A percentile compares a stretch with the other conserved stretches of the same genome.
phyloP scores from a whole-genome alignment of 2,113 vertebrate genomes.

The Ailuropoda melanoleuca region DNA sequence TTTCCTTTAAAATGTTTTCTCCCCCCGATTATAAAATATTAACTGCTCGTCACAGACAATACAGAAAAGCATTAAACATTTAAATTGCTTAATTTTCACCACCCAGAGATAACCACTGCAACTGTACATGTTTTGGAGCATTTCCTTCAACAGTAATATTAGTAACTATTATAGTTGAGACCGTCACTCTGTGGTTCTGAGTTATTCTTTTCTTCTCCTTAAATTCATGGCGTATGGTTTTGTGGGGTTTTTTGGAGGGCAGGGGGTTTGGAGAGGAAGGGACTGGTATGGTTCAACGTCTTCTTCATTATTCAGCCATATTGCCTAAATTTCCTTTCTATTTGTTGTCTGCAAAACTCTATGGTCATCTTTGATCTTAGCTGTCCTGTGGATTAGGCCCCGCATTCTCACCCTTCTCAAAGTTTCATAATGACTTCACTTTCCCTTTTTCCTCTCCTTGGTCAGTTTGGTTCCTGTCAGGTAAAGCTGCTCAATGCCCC shows the following conservation, averaged over 20 bases:
- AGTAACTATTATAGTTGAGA: neutral
- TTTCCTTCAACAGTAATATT: neutral
- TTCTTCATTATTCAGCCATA: neutral
- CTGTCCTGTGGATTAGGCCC: neutral
- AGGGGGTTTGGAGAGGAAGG: neutral
- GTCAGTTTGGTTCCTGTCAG: neutral
- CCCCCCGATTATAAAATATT: neutral
- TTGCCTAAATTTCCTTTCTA: neutral
- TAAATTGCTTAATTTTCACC: neutral
- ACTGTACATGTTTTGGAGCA: neutral
- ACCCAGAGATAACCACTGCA: neutral
- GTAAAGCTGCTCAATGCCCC: neutral
- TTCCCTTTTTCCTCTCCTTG: neutral
- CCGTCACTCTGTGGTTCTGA: neutral
- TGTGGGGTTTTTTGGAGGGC: neutral
- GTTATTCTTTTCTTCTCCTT: neutral
- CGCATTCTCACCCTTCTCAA: neutral
- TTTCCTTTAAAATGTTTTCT: neutral
- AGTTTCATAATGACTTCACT: neutral
- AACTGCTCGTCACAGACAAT: neutral
- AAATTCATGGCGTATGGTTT: neutral
- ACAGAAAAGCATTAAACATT: neutral
- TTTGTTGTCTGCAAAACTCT: neutral
- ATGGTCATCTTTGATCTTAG: neutral
- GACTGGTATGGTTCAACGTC: neutral